Conservation (phyloP, 2,113 vertebrate species). For the Marcusenius ussheri region DNA sequence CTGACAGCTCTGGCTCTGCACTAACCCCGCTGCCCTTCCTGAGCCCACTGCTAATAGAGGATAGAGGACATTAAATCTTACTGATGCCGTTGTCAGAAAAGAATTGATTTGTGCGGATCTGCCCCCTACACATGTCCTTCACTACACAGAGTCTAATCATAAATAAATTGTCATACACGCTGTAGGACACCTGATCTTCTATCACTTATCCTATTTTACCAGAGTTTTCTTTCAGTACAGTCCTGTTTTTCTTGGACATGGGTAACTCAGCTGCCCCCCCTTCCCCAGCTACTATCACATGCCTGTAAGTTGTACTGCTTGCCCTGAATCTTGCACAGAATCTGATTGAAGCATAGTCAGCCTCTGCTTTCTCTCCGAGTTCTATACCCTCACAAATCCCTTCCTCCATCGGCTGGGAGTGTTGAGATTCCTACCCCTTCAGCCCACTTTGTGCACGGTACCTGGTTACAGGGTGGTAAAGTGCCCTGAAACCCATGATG, state of each 20-base stretch:
- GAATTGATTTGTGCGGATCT: neutral
- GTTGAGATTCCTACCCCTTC: neutral
- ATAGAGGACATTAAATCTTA: neutral
- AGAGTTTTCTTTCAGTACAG: neutral
- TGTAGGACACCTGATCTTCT: neutral
- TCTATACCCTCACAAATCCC: neutral
- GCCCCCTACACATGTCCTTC: neutral
- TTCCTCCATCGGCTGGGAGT: neutral
- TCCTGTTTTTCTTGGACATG: neutral
- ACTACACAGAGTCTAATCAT: neutral
- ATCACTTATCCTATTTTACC: neutral
- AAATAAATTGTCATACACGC: neutral
- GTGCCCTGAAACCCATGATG: neutral
- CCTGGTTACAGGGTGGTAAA: neutral
- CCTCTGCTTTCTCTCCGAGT: neutral
- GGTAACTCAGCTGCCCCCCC: neutral
- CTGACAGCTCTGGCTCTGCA: no score
- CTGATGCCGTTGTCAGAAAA: neutral
- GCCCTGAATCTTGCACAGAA: neutral
- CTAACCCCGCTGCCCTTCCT: neutral
- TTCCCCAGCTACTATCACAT: neutral
- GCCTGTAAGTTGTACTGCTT: neutral
- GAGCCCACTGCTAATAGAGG: neutral
- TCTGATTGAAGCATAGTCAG: neutral
- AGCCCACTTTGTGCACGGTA: neutral